Evolutionary conservation across 2,797 vertebrate species (phyloP), one percentile per base, ranked within the genome.

Genomic region (Margarornis squamiger): DNA sequence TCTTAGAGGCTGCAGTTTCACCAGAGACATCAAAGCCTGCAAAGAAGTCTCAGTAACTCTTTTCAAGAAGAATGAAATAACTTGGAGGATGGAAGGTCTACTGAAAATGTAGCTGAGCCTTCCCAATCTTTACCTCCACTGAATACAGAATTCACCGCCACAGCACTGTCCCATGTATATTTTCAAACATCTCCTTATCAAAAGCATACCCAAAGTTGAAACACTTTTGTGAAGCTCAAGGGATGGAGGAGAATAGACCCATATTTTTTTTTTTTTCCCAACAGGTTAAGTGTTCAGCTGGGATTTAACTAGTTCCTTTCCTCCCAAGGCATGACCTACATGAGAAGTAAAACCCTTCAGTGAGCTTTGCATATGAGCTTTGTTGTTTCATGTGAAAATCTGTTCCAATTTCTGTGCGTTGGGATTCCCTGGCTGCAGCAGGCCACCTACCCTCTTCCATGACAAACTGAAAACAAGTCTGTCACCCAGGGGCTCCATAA

Each of bases 271-370:
- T 38, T 36, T 36, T 36, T 65, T 67, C 32, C 30, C 29, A 30
- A 52, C 2, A 5, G 1, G 1, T 41, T n/a, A 66, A 59, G 1
- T 23, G 3, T 58, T 75, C 27, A 45, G 2, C 8, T 73, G 55
- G 10, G 10, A 24, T 75, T 63, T 88, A 67, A 74, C 7, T 6
- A 30, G 7, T 49, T 46, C 17, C 6, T 87, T 48, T 32, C 86
- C 14, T 71, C 58, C 10, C n/a, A 34, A 62, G 26, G 15, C 14
- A 19, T 8, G 21, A 26, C 4, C 21, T 5, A 9, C 0, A 0
- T 1, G 4, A 58, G 12, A 55, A 70, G 12, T 73, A 41, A n/a
- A 10, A 74, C 12, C 4, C 4, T 30, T 61, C 24, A 21, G 1
- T n/a, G 10, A 74, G 12, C 10, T 71, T 76, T 79, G 26, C 41